Base-by-base conservation (phyloP, 2,888 invertebrate species). In the Papilio elwesi region DNA sequence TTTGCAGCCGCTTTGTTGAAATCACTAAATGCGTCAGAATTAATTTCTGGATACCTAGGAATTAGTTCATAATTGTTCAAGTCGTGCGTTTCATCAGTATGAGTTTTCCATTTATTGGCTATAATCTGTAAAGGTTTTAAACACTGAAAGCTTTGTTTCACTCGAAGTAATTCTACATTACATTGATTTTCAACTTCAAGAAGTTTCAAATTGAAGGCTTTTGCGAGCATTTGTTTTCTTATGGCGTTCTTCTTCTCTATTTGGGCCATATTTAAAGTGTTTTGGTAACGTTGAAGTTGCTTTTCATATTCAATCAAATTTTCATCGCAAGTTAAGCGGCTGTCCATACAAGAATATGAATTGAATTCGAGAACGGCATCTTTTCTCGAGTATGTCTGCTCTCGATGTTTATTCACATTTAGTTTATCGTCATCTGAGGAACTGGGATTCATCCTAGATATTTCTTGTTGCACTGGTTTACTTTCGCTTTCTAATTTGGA, bases 151-250 rank as follows among this genome's bases (percentile, higher is more conserved):
- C 89, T 93, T 81, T 93, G 93, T 74, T 93, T 92, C 16, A 93
- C 89, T 26, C 92, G 85, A 63, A 93, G 82, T 53, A 93, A 76
- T 76, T 93, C 93, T 75, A 92, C 89, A 74, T 93, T 93, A 76
- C 93, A 93, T 81, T 93, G 93, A 76, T 93, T 93, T 83, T 94
- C 93, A 26, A 93, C 88, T 81, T 93, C 93, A 75, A 93, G 78
- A 59, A 93, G 83, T 76, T 92, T 94, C 10, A 93, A 77, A 74
- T 86, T 87, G 75, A 87, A 93, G 68, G 91, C 92, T 81, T 93
- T 93, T n/a, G 91, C 83, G 38, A 94, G 79, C 92, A 93, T 93
- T 82, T 92, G 89, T 78, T 90, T 92, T 74, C 90, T 84, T 51
- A 92, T 92, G 12, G 91, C 92, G 78, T 91, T 92, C 76, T 91